Base-by-base conservation (phyloP, 2,797 vertebrate species). In the Ptychadena robeensis region DNA sequence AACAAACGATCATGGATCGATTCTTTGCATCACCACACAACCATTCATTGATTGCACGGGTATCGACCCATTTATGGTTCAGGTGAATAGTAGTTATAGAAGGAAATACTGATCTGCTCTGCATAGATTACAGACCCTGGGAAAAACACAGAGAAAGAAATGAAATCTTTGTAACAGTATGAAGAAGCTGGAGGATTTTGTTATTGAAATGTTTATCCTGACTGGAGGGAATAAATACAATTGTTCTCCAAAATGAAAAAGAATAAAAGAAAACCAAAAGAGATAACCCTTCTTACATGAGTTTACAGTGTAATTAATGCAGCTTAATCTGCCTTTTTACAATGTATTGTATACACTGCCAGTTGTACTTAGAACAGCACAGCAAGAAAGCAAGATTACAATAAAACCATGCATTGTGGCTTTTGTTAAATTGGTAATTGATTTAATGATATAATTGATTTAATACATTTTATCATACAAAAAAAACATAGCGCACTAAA, bases 221-320 rank as follows among this genome's bases (percentile, higher is more conserved):
- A 68, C 22, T 67, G 34, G 34, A 37, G 59, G 59, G 59, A 61
- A 28, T 61, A 61, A 61, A 27, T 28, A 25, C 25, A 27, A 25
- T n/a, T 35, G 32, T 68, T 68, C 32, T 11, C 22, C 22, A 18
- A 68, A 35, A 22, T n/a, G 34, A n/a, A 37, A 4, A 25, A n/a
- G 25, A 37, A 68, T 5, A 68, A 37, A 35, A 68, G 34, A n/a
- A 68, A 34, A 35, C 10, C 11, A 68, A 68, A 10, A 68, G 22
- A 37, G 4, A 37, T 68, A 37, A 37, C 18, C n/a, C 66, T 37
- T 34, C 9, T 68, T n/a, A 37, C 22, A 68, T 3, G n/a, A 68
- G 66, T 22, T 68, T 68, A 68, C 22, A 25, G 34, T 37, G 66
- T 68, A 68, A 68, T 68, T 68, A 68, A 61, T 61, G 59, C 59